Conservation (phyloP, 2,797 vertebrate genomes). For the Urocyon cinereoargenteus region DNA sequence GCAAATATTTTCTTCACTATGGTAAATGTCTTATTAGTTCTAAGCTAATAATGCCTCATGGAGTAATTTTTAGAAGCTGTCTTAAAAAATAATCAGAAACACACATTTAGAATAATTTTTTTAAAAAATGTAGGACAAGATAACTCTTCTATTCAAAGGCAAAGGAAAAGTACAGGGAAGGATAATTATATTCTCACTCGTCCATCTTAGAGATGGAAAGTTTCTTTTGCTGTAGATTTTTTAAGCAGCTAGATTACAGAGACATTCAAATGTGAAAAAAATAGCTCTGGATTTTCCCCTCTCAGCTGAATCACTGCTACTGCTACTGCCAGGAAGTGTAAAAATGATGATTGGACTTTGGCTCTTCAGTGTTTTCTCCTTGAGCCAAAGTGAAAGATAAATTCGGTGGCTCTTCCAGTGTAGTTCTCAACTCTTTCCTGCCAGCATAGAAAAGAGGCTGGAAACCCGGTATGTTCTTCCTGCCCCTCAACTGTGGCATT, state of each 20-base stretch:
- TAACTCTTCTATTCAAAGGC: neutral
- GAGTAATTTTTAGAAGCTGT: neutral
- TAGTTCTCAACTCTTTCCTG: neutral
- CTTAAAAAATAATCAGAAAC: neutral
- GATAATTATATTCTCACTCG: neutral
- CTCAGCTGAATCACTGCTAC: neutral
- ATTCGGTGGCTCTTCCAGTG: neutral
- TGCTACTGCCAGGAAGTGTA: neutral
- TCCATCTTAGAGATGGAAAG: neutral
- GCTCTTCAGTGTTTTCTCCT: neutral
- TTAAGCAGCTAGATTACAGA: neutral
- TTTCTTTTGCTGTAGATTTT: neutral
- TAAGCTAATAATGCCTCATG: neutral
- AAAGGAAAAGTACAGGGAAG: neutral
- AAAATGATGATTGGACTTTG: neutral
- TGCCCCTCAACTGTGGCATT: neutral
- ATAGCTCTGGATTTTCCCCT: neutral
- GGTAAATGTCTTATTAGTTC: neutral
- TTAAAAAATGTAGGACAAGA: neutral
- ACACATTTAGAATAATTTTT: neutral
- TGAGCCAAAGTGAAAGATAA: neutral
- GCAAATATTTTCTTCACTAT: neutral
- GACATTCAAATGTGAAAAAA: neutral
- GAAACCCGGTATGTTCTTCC: neutral
- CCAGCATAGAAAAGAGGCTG: neutral